Base-by-base conservation (phyloP, 2,113 vertebrate genomes). In the Promerops cafer region DNA sequence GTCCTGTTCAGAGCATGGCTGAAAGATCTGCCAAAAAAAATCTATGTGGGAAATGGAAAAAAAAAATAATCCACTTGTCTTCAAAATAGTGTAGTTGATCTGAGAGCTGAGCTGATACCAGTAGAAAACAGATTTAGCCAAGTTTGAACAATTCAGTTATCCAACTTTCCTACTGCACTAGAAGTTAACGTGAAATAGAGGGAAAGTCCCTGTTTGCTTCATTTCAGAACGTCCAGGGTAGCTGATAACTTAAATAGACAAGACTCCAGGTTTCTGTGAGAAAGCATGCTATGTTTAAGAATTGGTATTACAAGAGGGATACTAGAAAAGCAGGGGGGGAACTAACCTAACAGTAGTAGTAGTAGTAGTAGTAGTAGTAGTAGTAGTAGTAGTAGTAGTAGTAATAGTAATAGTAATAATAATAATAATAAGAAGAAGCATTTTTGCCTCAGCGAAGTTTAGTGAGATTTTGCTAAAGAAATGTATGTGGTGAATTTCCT, bases 191-290 rank as follows among this genome's bases (percentile, higher is more conserved):
- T 90, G 71, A 90, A 64, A 65, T 52, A 83, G 66, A 83, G 23
- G 26, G 33, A 33, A 69, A 42, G 28, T 78, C 14, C 13, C 14
- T 14, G 4, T 47, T 91, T 85, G 10, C 54, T 63, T 61, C 8
- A 77, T 89, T 94, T 95, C 61, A 52, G 75, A 83, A 74, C n/a
- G 31, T 80, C 40, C 50, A 83, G 60, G 47, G 27, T 74, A 66
- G 18, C 52, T 70, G 35, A 42, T 42, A 9, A 70, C 15, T 83
- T 53, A 61, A 65, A 26, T 77, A 14, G 47, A 57, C 17, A 53
- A 65, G 31, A 42, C 19, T 85, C 2, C n/a, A 57, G 10, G 1
- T 93, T 86, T 92, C 71, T 45, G 30, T 66, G 71, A 72, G 60
- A 77, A 87, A 49, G 3, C 50, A 30, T 79, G 37, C 31, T 52